Conservation (phyloP, 2,113 vertebrate species). For the Actinemys pallida region DNA sequence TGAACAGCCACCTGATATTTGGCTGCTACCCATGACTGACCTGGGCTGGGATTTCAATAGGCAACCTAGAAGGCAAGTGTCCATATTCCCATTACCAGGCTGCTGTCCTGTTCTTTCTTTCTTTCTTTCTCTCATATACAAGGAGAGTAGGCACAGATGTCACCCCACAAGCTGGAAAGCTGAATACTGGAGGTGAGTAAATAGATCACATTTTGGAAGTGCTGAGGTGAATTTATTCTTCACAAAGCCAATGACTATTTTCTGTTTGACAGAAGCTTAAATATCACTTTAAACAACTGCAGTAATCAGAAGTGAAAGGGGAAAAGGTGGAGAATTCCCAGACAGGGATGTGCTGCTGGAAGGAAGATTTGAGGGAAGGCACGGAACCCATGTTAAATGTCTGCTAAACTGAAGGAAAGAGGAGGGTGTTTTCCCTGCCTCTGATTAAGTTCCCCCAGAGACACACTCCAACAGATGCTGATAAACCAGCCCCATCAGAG, state of each 20-base stretch:
- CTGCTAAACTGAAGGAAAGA: conserved; percentile 35
- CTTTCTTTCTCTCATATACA: conserved; percentile 13
- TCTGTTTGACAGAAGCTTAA: conserved; percentile 59
- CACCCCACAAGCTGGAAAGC: neutral
- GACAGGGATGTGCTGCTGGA: conserved; percentile 33
- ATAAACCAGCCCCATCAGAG: neutral
- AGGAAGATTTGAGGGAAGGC: conserved; percentile 67
- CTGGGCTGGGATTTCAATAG: neutral
- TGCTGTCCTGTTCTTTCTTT: conserved; percentile 52
- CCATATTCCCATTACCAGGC: conserved; percentile 45
- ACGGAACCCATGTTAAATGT: conserved; percentile 47
- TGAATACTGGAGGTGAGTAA: neutral
- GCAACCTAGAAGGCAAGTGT: neutral
- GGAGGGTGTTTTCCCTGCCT: neutral
- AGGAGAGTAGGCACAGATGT: conserved; percentile 16
- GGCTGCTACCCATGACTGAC: neutral
- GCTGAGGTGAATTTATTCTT: conserved; percentile 21
- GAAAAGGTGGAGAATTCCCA: conserved; percentile 60
- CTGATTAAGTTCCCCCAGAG: neutral
- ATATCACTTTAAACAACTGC: conserved; percentile 67
- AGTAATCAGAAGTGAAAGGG: conserved; percentile 65
- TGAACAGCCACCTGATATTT: neutral
- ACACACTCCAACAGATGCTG: neutral
- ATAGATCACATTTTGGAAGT: conserved; percentile 17
- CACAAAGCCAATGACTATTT: conserved; percentile 51